A percentile compares a stretch with the other conserved stretches of the same genome.
Conservation (phyloP, 2,888 invertebrate genomes). For the Iselma pallidipennis region DNA sequence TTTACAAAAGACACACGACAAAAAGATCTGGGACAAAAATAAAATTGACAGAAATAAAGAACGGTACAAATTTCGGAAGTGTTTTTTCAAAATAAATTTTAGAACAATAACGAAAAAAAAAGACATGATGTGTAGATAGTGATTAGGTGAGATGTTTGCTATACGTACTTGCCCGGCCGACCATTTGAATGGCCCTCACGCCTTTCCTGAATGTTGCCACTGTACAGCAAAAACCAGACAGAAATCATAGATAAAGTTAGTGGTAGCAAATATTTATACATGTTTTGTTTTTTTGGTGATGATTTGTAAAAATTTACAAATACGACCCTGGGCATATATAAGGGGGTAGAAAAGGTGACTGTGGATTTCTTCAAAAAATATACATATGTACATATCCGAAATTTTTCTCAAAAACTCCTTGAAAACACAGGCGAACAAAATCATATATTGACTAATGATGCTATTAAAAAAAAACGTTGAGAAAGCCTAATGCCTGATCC, state of each 20-base stretch:
- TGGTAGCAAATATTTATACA: slow-evolving; percentile 37
- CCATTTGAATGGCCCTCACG: slow-evolving; percentile 98
- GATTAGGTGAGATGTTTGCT: slow-evolving; percentile 25
- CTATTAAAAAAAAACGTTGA: too few species aligned
- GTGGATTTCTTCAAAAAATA: too few species aligned
- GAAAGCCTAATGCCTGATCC: too few species aligned
- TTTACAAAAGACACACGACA: slow-evolving; percentile 16
- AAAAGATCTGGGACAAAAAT: slow-evolving; percentile 6
- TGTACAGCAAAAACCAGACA: slow-evolving; percentile 60
- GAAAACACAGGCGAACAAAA: too few species aligned
- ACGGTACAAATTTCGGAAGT: background rate
- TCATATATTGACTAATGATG: too few species aligned
- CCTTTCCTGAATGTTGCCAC: slow-evolving; percentile 99
- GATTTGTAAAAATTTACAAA: slow-evolving; percentile 2
- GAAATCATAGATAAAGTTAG: slow-evolving; percentile 56
- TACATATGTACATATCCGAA: too few species aligned
- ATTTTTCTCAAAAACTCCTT: too few species aligned
- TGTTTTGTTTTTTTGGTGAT: slow-evolving; percentile 3
- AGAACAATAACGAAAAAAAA: slow-evolving; percentile 6
- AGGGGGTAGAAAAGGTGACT: background rate
- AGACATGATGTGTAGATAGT: slow-evolving; percentile 15
- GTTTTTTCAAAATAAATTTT: background rate
- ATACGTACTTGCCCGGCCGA: slow-evolving; percentile 98
- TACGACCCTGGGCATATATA: slow-evolving; percentile 20
- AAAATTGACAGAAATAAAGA: slow-evolving; percentile 8